These are phyloP conservation scores for Phalacrocorax carbo DNA, from an alignment of 2,113 vertebrate species.

Conservation along the genomic window DNA sequence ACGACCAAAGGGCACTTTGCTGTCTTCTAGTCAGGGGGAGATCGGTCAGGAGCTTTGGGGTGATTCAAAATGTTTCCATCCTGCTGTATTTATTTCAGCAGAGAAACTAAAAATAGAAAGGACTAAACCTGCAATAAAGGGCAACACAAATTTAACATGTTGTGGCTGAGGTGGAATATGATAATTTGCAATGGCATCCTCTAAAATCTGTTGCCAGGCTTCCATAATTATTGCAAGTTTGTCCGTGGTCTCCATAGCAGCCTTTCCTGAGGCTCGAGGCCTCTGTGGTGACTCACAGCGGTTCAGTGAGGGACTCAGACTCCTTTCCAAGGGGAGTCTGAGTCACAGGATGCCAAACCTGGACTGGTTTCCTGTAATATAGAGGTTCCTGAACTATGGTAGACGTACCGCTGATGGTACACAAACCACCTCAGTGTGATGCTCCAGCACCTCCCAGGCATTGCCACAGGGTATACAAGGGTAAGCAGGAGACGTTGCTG, in stretches of 20 bases:
- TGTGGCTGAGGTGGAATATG: neutral
- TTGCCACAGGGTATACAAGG: rapidly evolving
- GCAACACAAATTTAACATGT: neutral
- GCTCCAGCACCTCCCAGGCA: neutral
- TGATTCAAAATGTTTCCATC: neutral
- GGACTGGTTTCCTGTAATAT: constrained; percentile 21
- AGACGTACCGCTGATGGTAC: rapidly evolving
- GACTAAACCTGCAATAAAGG: neutral
- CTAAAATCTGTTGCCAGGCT: constrained; percentile 17
- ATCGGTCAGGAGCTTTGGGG: neutral
- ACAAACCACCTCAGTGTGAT: neutral
- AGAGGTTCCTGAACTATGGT: neutral
- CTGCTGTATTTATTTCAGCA: neutral
- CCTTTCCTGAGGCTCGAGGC: neutral
- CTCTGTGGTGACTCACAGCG: neutral
- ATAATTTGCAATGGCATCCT: neutral
- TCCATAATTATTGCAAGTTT: constrained; percentile 26
- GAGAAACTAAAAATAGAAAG: neutral
- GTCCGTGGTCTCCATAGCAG: constrained; percentile 6
- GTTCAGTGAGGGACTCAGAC: neutral
- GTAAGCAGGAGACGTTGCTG: neutral
- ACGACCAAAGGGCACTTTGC: neutral
- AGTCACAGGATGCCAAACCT: constrained; percentile 39
- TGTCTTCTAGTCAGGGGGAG: neutral
- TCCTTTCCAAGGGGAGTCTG: constrained; percentile 10